Conservation (phyloP, 2,888 invertebrate genomes). For the Trimorus sp. region DNA sequence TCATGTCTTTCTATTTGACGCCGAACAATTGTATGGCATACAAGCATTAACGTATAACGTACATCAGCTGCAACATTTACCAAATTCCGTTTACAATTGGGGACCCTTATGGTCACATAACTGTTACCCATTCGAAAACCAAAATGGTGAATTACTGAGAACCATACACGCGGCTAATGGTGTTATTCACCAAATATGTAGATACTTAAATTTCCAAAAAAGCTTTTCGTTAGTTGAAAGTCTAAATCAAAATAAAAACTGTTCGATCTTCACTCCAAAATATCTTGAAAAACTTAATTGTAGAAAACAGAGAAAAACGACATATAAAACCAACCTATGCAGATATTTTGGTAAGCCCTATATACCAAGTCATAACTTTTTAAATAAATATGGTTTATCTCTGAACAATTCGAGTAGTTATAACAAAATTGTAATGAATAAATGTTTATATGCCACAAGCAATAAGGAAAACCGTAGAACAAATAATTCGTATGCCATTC, state of each 20-base stretch:
- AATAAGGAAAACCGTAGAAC: neutral
- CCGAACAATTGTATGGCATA: constrained; percentile 11
- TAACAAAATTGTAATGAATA: neutral
- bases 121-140: constrained; percentile 24
- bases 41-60: constrained; percentile 26
- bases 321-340: neutral
- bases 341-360: neutral
- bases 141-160: constrained; percentile 13
- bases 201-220: neutral
- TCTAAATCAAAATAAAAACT: neutral
- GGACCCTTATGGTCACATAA: constrained; percentile 23
- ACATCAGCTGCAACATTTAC: constrained; percentile 6
- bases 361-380: too few relatives aligned
- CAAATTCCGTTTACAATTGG: constrained; percentile 14
- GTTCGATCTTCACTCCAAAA: neutral
- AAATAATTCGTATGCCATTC: neutral
- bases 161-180: neutral
- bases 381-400: neutral
- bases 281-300: neutral
- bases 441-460: neutral
- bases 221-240: neutral
- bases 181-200: neutral
- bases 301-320: neutral
- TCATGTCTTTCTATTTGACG: constrained; percentile 3
- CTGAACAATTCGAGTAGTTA: neutral